Percentiles rank a stretch among this genome's conserved stretches.
Conservation (phyloP, 2,797 vertebrate genomes). For the Euthynnus affinis region DNA sequence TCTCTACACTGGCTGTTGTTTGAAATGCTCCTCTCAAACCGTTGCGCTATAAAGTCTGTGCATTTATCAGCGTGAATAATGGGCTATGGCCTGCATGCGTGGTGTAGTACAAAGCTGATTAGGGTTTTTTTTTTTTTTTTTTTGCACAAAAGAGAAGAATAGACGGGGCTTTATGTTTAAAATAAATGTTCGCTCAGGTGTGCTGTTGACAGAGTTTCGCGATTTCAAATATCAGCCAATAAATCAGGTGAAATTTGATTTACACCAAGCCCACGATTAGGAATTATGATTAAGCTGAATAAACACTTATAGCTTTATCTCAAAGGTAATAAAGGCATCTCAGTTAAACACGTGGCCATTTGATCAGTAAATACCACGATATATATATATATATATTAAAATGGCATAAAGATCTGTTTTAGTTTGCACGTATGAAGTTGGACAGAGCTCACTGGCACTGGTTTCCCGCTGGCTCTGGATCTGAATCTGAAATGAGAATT, state of each 20-base stretch:
- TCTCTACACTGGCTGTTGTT: conserved; percentile 40
- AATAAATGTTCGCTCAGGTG: conserved; percentile 56
- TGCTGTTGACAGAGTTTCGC: conserved; percentile 66
- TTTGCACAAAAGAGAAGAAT: conserved; percentile 37
- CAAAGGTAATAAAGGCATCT: conserved; percentile 49
- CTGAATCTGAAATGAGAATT: conserved; percentile 65
- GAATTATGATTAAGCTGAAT: conserved; percentile 64
- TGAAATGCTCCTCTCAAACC: conserved; percentile 37
- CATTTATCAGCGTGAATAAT: conserved; percentile 52
- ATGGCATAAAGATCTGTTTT: conserved; percentile 52
- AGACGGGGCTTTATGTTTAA: conserved; percentile 22
- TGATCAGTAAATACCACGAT: conserved; percentile 65
- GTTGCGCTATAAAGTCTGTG: conserved; percentile 45
- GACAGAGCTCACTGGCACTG: conserved; percentile 37
- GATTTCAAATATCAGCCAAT: conserved; percentile 68
- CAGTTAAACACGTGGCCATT: conserved; percentile 61
- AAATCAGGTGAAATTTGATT: conserved; percentile 67
- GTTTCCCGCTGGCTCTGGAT: conserved; percentile 40
- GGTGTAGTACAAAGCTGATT: conserved; percentile 50
- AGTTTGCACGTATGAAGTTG: conserved; percentile 48
- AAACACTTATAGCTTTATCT: conserved; percentile 58
- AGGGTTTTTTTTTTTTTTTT: conserved; percentile 49
- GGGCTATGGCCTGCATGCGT: conserved; percentile 36
- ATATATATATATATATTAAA: conserved; percentile 42
- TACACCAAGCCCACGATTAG: conserved; percentile 28